Evolutionary conservation across 2,797 vertebrate genomes (phyloP), one percentile per base, ranked within the genome.

Genomic region (Odontamblyopus rebecca): DNA sequence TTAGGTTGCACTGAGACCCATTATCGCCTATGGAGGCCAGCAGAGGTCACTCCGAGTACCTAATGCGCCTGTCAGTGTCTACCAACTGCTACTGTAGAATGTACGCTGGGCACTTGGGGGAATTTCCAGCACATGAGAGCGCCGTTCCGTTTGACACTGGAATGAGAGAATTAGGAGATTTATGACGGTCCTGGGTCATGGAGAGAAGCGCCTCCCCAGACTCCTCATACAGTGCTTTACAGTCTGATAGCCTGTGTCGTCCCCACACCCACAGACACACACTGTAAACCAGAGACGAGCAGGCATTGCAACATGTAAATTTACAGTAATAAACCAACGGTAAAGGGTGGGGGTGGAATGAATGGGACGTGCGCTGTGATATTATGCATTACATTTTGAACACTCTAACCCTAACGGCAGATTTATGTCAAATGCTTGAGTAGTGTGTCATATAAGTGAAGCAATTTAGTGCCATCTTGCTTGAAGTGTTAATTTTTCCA

Each of bases 151-250:
- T 82, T 89, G 86, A 90, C 88, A 89, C 69, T 85, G 89, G 87
- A 89, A 91, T 89, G 90, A 86, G 79, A 81, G 88, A 86, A 88
- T 87, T 88, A 88, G 74, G 76, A 87, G 88, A 91, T 91, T 91
- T 92, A 92, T 88, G 79, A 86, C 74, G 67, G 83, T 83, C 82
- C 19, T 72, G 77, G 88, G 89, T 89, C 88, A 89, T 56, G 53
- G 82, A 83, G 82, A 77, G 81, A 80, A 83, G 82, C 29, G 67
- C 83, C 82, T 85, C 86, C 73, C 78, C 67, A 78, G 82, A 85
- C 82, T 88, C 75, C 78, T 83, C 74, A 65, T 81, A 85, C 82
- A 84, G 78, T 81, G 77, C 69, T 89, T 91, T 86, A 87, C 82
- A 88, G 82, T 89, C 81, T 84, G 84, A 85, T 70, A 79, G 82